These are phyloP conservation scores for Dissostichus mawsoni DNA, from an alignment of 2,113 vertebrate species.

Conservation along the genomic window DNA sequence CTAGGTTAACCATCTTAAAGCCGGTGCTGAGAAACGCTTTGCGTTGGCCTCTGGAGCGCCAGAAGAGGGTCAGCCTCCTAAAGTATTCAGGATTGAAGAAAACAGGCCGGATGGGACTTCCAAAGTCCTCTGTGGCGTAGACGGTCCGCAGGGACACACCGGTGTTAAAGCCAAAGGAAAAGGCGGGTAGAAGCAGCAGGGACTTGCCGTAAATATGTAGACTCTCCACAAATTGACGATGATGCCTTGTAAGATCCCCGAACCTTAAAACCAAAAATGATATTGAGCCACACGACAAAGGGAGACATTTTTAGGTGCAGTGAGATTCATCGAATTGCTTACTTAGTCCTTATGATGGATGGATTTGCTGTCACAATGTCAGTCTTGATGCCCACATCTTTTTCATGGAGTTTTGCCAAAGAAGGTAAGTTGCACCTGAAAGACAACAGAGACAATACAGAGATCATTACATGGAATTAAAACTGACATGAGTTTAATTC, in stretches of 20 bases:
- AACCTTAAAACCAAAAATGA: slow-evolving; percentile 81
- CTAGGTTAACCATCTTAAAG: slow-evolving; percentile 91
- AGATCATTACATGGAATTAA: background rate
- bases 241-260: slow-evolving; percentile 84
- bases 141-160: slow-evolving; percentile 88
- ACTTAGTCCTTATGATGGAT: slow-evolving; percentile 91
- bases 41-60: slow-evolving; percentile 88
- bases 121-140: slow-evolving; percentile 87
- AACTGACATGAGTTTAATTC: background rate
- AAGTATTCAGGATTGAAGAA: slow-evolving; percentile 93
- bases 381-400: slow-evolving; percentile 93
- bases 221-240: slow-evolving; percentile 86
- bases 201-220: slow-evolving; percentile 85
- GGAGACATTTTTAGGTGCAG: fast-evolving
- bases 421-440: slow-evolving; percentile 95
- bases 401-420: slow-evolving; percentile 80
- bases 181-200: slow-evolving; percentile 91
- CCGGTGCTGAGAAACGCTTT: slow-evolving; percentile 89
- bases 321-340: slow-evolving; percentile 68
- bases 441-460: background rate
- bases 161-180: slow-evolving; percentile 90
- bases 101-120: slow-evolving; percentile 81
- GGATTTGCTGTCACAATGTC: slow-evolving; percentile 95
- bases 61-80: slow-evolving; percentile 87
- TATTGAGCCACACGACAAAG: background rate